These are phyloP conservation scores for Eupeodes latifasciatus DNA, from an alignment of 2,888 invertebrate species.

Conservation along the genomic window DNA sequence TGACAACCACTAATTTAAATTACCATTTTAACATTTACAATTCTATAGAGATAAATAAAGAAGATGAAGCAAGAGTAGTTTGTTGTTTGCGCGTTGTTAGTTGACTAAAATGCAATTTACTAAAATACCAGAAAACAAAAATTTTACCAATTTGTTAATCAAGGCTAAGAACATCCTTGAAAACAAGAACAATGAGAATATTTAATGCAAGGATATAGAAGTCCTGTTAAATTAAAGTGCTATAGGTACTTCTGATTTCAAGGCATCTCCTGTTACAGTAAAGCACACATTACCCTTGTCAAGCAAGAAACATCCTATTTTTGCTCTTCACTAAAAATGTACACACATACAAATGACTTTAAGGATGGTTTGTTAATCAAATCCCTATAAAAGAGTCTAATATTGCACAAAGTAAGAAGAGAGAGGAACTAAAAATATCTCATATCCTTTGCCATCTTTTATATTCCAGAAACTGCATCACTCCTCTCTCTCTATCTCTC, in stretches of 20 bases:
- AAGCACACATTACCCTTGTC: not conserved
- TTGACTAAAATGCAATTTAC: too few species aligned
- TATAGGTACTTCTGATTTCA: not conserved
- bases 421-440: slow-evolving; percentile 27
- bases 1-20: too few species aligned
- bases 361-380: slow-evolving; percentile 21
- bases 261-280: slow-evolving; percentile 10
- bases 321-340: not conserved
- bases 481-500: not conserved
- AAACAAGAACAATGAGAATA: not conserved
- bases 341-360: not conserved
- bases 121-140: too few species aligned
- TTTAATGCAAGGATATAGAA: too few species aligned
- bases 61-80: too few species aligned
- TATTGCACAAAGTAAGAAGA: not conserved
- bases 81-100: too few species aligned
- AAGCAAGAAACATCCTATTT: slow-evolving; percentile 20
- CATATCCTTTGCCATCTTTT: slow-evolving; percentile 51
- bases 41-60: too few species aligned
- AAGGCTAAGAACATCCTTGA: not conserved
- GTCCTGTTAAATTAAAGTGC: not conserved
- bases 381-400: not conserved
- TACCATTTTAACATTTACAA: too few species aligned
- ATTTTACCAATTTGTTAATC: too few species aligned
- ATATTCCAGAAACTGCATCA: slow-evolving; percentile 5